Base-by-base conservation (phyloP, 23 tunicate species). In the Ciona savignyi region DNA sequence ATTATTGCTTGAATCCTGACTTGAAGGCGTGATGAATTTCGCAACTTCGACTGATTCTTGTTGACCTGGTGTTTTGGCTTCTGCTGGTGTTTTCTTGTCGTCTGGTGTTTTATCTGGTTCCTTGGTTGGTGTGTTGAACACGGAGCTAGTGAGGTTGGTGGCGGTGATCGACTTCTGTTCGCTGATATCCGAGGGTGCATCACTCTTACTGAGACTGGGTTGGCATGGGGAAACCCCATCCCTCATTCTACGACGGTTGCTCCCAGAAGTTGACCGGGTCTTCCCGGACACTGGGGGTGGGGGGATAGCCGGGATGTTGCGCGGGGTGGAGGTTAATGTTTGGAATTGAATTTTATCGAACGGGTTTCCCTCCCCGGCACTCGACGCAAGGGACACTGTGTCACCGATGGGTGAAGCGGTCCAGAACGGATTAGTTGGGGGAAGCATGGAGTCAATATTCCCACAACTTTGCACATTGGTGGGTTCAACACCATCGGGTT, bases 401-500 rank as follows among this genome's bases (percentile, higher is more conserved):
- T 78, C 85, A n/a, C 85, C 83, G 3, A 67, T 31, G 0, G 86
- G 79, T 0, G 97, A 75, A 9, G 85, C 75, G 15, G 78, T 62
- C 84, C 84, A 80, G 35, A 91, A 91, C 21, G 97, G 97, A 63
- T 91, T 91, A n/a, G 85, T 89, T 0, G 89, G 64, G 4, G 66
- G 34, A 22, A 9, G 15, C 24, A 25, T 19, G 23, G 25, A 32
- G 19, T 1, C 27, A 23, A 2, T 60, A 9, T 63, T 25, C 22
- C 6, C 67, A 9, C 22, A 20, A 9, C 22, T 63, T 23, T 20
- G 15, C 22, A 4, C 67, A 22, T n/a, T 63, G 35, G 34, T 68
- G 1, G 51, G 23, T 27, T 33, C 72, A 29, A 77, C 35, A 2
- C 34, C n/a, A 3, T 23, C 34, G 23, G 65, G 35, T 34, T 70